phyloP scores from a whole-genome alignment of 2,888 invertebrate species.

The Mesorhabditis belari region DNA sequence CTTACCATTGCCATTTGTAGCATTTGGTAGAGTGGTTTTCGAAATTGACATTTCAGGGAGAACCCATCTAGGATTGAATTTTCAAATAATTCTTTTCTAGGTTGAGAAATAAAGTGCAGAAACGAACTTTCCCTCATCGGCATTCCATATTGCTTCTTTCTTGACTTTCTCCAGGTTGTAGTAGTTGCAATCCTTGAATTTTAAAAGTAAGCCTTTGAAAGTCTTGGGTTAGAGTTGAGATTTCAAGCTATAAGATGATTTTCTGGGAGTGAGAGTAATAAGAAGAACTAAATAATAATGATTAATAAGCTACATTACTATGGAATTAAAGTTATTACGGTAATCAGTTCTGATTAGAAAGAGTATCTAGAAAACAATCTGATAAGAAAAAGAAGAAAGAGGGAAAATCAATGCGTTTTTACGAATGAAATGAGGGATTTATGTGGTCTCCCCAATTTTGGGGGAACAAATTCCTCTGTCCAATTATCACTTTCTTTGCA shows the following conservation, averaged over 20 bases:
- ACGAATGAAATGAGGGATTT: too few species aligned
- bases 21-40: constrained; percentile 67
- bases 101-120: not conserved
- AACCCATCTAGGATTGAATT: constrained; percentile 13
- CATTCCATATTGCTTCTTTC: constrained; percentile 68
- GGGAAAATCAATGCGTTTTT: too few species aligned
- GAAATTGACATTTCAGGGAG: constrained; percentile 66
- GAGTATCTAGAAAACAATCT: too few species aligned
- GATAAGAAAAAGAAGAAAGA: too few species aligned
- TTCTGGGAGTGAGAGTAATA: not conserved
- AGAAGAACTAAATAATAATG: not conserved
- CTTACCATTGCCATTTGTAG: constrained; percentile 19
- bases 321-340: too few species aligned
- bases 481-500: not conserved
- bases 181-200: constrained; percentile 30
- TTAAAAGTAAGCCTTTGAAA: too few species aligned
- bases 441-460: too few species aligned
- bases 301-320: not conserved
- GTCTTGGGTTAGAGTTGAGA: too few species aligned
- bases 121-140: constrained; percentile 61
- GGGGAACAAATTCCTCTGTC: not conserved
- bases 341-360: too few species aligned
- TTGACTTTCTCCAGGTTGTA: constrained; percentile 68
- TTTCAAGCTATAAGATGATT: not conserved
- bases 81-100: not conserved